Evolutionary conservation across 2,113 vertebrate species (phyloP).

Genomic region (cattle (Bos taurus)): ARS-UCD2.0 NC_037345.1:34321501-34322000

Average conservation of each 20-base stretch:
- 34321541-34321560: neutral
- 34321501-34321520: neutral
- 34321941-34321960: neutral
- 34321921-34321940: neutral
- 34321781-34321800: neutral
- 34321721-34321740: neutral
- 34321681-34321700: neutral
- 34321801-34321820: neutral
- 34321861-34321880: neutral
- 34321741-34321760: neutral
- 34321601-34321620: neutral
- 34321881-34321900: neutral
- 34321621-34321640: neutral
- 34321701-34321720: neutral
- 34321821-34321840: neutral
- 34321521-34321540: neutral
- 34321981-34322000: neutral
- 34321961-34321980: neutral
- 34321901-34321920: neutral
- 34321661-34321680: neutral
- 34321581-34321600: neutral
- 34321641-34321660: neutral
- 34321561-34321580: neutral
- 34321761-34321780: neutral
- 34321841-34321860: neutral